Percentiles rank a stretch among this genome's conserved stretches.
phyloP scores from a whole-genome alignment of 2,113 vertebrate species.

The Eretmochelys imbricata region DNA sequence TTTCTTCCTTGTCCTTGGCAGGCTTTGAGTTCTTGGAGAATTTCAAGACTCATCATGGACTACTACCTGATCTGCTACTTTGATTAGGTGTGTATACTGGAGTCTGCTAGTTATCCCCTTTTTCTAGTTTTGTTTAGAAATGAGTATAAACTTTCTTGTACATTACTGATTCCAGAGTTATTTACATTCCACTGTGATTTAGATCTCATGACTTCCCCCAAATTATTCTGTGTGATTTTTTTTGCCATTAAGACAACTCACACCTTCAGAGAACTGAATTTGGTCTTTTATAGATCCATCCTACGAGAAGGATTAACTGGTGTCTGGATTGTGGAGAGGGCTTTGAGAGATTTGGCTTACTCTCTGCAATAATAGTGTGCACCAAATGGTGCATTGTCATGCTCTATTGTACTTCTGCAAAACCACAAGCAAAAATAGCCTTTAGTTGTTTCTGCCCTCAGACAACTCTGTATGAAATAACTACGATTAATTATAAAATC shows the following conservation, averaged over 20 bases:
- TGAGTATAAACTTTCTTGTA: not conserved
- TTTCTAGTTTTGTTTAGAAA: not conserved
- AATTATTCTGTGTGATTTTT: not conserved
- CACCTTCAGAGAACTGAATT: not conserved
- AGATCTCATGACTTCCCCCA: not conserved
- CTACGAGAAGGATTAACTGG: not conserved
- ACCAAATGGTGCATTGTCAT: not conserved
- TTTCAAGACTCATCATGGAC: conserved; percentile 10
- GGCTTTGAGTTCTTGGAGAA: not conserved
- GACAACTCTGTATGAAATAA: not conserved
- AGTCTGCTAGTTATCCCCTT: not conserved
- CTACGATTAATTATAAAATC: conserved; percentile 26
- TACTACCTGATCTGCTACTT: not conserved
- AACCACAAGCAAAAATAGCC: conserved; percentile 23
- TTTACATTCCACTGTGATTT: not conserved
- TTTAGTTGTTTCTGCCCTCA: conserved; percentile 1
- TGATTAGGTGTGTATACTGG: not conserved
- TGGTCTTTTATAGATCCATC: not conserved
- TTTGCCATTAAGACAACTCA: not conserved
- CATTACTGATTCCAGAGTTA: not conserved
- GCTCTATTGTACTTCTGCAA: not conserved
- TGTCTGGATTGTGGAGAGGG: not conserved
- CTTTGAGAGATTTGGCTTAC: not conserved
- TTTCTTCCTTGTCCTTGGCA: not conserved
- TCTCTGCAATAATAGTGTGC: not conserved